These are phyloP conservation scores for Andrena bucephala DNA, from an alignment of 2,888 invertebrate species.

Conservation along the genomic window DNA sequence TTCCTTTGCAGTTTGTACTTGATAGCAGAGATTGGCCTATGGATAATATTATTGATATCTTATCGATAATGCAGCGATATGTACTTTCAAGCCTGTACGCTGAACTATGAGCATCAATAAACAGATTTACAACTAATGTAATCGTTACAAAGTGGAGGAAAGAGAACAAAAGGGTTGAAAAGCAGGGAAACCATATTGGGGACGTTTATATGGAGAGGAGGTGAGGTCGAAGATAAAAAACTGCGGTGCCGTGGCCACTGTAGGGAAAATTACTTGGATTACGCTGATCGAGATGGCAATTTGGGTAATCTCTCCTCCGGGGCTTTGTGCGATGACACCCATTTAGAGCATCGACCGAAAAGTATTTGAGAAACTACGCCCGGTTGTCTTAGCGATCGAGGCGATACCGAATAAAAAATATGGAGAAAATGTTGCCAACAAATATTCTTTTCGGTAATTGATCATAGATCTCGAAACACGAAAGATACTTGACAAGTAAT, in stretches of 20 bases:
- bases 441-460: not conserved
- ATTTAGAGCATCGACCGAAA: conserved; percentile 11
- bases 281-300: conserved; percentile 43
- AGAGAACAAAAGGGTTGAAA: not conserved
- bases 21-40: no score
- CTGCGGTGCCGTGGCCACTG: conserved; percentile 8
- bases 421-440: not conserved
- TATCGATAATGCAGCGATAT: no score
- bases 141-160: not conserved
- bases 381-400: not conserved
- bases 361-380: not conserved
- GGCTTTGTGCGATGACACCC: conserved; percentile 26
- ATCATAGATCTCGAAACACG: no score
- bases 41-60: no score
- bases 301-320: conserved; percentile 30
- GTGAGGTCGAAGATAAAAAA: conserved; percentile 13
- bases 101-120: not conserved
- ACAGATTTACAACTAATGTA: conserved; percentile 17
- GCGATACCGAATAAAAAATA: not conserved
- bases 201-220: conserved; percentile 17
- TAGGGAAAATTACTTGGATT: conserved; percentile 51
- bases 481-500: not conserved
- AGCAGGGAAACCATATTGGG: conserved; percentile 22
- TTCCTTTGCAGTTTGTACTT: not conserved
- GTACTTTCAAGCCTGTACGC: no score